Evolutionary conservation across 1,140 invertebrate species (phyloP), one percentile per base, ranked within the genome.

Genomic region (Protaetia brevitarsis): DNA sequence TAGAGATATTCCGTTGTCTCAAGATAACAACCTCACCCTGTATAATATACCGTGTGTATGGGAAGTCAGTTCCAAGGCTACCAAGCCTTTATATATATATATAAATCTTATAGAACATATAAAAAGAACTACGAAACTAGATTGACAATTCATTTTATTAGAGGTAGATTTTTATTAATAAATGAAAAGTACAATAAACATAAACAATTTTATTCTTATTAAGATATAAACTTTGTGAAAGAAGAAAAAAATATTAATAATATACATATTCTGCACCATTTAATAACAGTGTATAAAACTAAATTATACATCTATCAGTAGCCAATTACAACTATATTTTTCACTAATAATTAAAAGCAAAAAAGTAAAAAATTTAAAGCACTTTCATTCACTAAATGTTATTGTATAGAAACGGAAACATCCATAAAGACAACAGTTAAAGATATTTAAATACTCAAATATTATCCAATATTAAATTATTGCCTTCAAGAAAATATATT

Each of bases 111-210:
- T 6, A 21, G n/a, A 13, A 58, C 16, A 59, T 29, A 16, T 29
- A 11, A 29, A 29, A 29, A 59, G 16, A 29, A 59, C 28, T 59
- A 59, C 27, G 26, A 28, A 29, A 5, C 16, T 28, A 13, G 57
- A 59, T 51, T 51, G 26, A 51, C 8, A 19, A 51, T 51, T 23
- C 41, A 51, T 51, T 51, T 51, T 66, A 70, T 76, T 73, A 76
- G 75, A 77, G 75, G 75, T 77, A 77, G 75, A 74, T 77, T 62
- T 62, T 76, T 77, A 77, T 77, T 77, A 77, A 76, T 77, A 77
- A 73, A 74, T 72, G 71, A 77, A 72, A 77, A 76, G 63, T 74
- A 73, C 72, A 75, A 69, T 73, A 70, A 74, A 74, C 70, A 64
- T 59, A 74, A 73, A 72, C 71, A 71, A 72, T 68, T 65, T 67